These are phyloP conservation scores for Loris lydekkerianus DNA, from an alignment of 2,797 vertebrate species.

Conservation along the genomic window DNA sequence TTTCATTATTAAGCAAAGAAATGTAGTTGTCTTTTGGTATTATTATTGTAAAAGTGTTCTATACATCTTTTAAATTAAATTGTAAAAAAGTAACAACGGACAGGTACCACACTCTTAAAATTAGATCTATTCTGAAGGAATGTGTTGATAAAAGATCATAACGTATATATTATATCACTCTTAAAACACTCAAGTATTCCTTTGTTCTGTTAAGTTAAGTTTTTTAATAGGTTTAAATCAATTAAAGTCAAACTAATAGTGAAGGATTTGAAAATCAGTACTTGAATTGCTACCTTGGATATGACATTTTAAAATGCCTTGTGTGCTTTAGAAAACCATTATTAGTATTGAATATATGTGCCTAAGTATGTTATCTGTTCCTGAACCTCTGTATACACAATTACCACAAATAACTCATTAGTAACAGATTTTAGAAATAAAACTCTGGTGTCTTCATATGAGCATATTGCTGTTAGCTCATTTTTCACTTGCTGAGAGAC, in stretches of 20 bases:
- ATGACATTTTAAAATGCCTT: neutral
- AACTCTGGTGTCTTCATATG: neutral
- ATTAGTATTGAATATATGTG: neutral
- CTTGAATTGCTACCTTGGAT: neutral
- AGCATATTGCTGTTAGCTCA: slow-evolving; percentile 57
- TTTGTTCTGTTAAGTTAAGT: slow-evolving; percentile 39
- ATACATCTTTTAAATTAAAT: neutral
- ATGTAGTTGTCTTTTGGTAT: neutral
- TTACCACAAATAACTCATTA: slow-evolving; percentile 42
- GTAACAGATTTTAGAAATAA: slow-evolving; percentile 43
- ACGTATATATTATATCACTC: neutral
- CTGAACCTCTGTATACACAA: slow-evolving; percentile 18
- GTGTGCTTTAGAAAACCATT: neutral
- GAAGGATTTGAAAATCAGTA: neutral
- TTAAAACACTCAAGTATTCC: neutral
- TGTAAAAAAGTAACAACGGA: slow-evolving; percentile 21
- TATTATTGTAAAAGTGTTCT: neutral
- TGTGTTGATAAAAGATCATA: slow-evolving; percentile 10
- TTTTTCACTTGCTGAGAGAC: slow-evolving; percentile 56
- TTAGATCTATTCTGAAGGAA: neutral
- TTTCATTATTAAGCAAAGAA: slow-evolving; percentile 51
- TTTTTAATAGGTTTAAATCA: slow-evolving; percentile 41
- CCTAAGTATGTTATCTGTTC: neutral
- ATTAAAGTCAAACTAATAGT: neutral
- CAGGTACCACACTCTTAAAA: neutral